Conservation (phyloP, 2,113 vertebrate species). For the Aptenodytes patagonicus region DNA sequence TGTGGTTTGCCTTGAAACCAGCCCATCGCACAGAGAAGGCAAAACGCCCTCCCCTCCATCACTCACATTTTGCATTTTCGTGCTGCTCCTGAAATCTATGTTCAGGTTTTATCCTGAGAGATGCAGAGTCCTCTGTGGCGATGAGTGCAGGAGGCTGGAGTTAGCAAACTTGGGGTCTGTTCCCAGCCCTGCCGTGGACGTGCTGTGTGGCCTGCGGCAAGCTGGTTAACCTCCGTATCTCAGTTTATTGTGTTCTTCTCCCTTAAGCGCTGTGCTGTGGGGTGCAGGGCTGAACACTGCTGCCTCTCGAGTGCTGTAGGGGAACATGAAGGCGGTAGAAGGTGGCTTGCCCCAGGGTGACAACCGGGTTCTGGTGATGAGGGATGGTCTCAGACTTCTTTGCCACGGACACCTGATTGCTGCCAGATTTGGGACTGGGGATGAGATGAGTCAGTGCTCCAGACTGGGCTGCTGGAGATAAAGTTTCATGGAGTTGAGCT, state of each 20-base stretch:
- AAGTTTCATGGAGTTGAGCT: background rate
- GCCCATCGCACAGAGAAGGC: background rate
- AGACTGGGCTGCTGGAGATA: background rate
- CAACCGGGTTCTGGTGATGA: background rate
- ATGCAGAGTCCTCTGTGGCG: background rate
- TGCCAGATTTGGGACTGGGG: background rate
- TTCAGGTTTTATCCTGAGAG: background rate
- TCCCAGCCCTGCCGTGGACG: background rate
- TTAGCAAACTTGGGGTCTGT: background rate
- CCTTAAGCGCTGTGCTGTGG: background rate
- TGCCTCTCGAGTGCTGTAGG: background rate
- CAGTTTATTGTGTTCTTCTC: background rate
- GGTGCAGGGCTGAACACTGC: background rate
- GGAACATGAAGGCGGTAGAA: background rate
- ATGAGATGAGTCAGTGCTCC: background rate
- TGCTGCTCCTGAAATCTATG: background rate
- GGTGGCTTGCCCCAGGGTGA: background rate
- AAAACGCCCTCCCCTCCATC: background rate
- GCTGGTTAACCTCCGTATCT: background rate
- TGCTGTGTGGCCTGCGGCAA: background rate
- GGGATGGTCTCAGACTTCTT: background rate
- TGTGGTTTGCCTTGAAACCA: background rate
- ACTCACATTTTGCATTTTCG: background rate
- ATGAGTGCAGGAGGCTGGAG: background rate
- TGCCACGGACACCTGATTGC: background rate